phyloP scores from a whole-genome alignment of 1,140 invertebrate genomes.

The Tetramorium simillimum region DNA sequence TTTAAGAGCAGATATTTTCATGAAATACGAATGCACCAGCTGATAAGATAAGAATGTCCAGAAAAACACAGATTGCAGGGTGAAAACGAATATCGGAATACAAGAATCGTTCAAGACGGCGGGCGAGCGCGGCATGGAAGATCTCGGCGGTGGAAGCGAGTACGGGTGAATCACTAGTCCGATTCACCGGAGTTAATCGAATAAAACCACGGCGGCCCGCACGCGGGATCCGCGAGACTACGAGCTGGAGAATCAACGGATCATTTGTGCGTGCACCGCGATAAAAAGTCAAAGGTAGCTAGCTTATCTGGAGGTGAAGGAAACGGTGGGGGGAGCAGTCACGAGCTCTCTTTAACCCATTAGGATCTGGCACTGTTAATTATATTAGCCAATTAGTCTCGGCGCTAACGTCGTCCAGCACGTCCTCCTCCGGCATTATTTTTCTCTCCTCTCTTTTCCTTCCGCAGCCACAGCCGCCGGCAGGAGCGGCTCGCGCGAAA shows the following conservation, averaged over 20 bases:
- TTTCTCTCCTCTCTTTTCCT: conserved; percentile 5
- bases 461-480: not conserved
- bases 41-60: conserved; percentile 49
- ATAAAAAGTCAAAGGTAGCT: conserved; percentile 41
- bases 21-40: not conserved
- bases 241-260: not conserved
- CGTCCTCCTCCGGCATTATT: conserved; percentile 21
- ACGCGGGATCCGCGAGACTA: not conserved
- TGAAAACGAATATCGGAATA: not conserved
- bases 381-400: conserved; percentile 71
- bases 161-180: not conserved
- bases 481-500: not conserved
- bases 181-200: not conserved
- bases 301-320: not conserved
- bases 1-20: conserved; percentile 30
- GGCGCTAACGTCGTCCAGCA: conserved; percentile 3
- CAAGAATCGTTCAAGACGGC: conserved; percentile 22
- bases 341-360: conserved; percentile 61
- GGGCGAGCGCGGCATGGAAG: not conserved
- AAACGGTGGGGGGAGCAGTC: not conserved
- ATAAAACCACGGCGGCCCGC: not conserved
- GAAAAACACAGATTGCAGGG: conserved; percentile 49
- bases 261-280: not conserved
- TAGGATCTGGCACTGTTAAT: conserved; percentile 67
- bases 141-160: not conserved